Evolutionary conservation across 1,140 invertebrate species (phyloP).

Genomic region (Tetragonula clypearis): DNA sequence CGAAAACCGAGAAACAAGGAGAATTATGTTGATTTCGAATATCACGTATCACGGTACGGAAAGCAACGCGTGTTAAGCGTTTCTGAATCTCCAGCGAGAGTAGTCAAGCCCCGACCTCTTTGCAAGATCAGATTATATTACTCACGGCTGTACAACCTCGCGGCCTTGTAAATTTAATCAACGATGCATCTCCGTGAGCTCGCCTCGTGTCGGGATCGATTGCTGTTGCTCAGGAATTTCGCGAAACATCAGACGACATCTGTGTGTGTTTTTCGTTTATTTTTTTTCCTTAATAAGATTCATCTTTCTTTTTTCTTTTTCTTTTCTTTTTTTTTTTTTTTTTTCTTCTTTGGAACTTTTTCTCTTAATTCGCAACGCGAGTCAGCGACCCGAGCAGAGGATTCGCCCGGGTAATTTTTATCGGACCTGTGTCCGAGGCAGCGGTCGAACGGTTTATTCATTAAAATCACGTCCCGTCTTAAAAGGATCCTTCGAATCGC

Average conservation of each 20-base stretch:
- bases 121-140: constrained; percentile 31
- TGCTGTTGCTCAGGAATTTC: constrained; percentile 32
- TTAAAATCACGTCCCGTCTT: constrained; percentile 32
- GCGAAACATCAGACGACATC: constrained; percentile 28
- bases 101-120: constrained; percentile 21
- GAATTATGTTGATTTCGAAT: neutral
- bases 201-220: constrained; percentile 31
- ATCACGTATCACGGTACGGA: neutral
- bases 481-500: constrained; percentile 15
- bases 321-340: no score
- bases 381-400: neutral
- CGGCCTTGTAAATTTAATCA: constrained; percentile 48
- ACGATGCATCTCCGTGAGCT: constrained; percentile 24
- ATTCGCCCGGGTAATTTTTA: constrained; percentile 12
- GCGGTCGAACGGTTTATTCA: constrained; percentile 23
- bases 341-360: neutral
- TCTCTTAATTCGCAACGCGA: neutral
- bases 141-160: constrained; percentile 21
- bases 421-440: constrained; percentile 9
- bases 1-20: neutral
- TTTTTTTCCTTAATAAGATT: neutral
- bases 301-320: neutral
- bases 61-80: neutral
- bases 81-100: neutral
- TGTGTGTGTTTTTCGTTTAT: neutral